Evolutionary conservation across 2,888 invertebrate species (phyloP), one percentile per base, ranked within the genome.

Genomic region (Thalpophila matura): DNA sequence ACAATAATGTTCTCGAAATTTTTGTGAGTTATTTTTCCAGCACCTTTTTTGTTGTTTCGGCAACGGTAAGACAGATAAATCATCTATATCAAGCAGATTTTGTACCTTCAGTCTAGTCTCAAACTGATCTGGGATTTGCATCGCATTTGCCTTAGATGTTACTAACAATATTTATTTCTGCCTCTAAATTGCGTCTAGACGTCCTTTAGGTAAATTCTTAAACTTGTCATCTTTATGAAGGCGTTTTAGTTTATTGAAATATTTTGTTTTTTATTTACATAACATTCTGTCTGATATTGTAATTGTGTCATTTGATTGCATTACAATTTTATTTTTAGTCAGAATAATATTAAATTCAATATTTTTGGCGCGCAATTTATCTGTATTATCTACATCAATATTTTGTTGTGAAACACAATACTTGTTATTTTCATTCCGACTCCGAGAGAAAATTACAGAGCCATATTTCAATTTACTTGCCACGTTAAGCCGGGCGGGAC

Each of bases 401-500:
- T 24, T 26, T 20, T 35, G 4, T 35, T 12, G 9, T 27, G n/a
- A 6, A 35, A 40, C n/a, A 40, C 20, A 51, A 42, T 29, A 24
- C 22, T 31, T 24, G 31, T 18, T 46, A 37, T 51, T 51, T 57
- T 61, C 40, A 47, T 69, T 61, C 20, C 10, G 35, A 38, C 27
- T 40, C 37, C 9, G 22, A 24, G 38, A 50, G 40, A 59, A 58
- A 20, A 65, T 59, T 29, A 59, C 50, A 24, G 27, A 3, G 47
- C 26, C 20, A 50, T 71, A 62, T 68, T 61, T 69, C 61, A 75
- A 61, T 64, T 71, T 56, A 16, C 38, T 43, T 56, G 56, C 24
- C 50, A 59, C 33, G 53, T 35, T 54, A 33, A 59, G 54, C 55
- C 47, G 20, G 22, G 40, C 20, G 45, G 37, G 58, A 53, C 55